Base-by-base conservation (phyloP, 2,888 invertebrate species). In the Hololepta plana region DNA sequence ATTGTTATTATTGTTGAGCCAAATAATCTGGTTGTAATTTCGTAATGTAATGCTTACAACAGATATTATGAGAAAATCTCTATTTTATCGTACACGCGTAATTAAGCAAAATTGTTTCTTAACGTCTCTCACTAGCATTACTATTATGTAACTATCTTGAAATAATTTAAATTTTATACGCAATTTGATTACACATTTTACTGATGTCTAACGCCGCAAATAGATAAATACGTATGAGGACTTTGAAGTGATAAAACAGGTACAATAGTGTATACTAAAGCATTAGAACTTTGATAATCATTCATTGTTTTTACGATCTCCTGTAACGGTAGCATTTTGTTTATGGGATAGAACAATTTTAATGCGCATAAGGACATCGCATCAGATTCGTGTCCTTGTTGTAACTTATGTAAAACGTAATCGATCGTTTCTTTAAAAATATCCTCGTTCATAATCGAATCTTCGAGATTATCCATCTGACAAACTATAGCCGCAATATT, bases 401-500 rank as follows among this genome's bases (percentile, higher is more conserved):
- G 43, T 53, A 66, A 42, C 60, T 67, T 47, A 20, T 47, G 41
- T 20, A 56, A 30, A 2, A 47, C 42, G 31, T 71, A 71, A 24
- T 60, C 59, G 27, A 71, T 51, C 29, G 64, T 58, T 41, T 69
- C 67, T 23, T 54, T 53, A 32, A 68, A 48, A 38, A 66, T 58
- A 28, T 57, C 55, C 15, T 48, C 43, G 7, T 54, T 60, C 4
- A 67, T 43, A 51, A 35, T 54, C 51, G 28, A 50, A 48, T 31
- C 52, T 51, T 57, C 56, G 15, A 53, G 50, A 26, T 57, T 44
- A 35, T 56, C 57, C 16, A 84, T 69, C 45, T 80, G 76, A 49
- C 84, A 84, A 9, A 85, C 80, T 41, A 84, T 73, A 2, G 82
- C 80, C 2, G 82, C 76, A 31, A 84, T 76, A 34, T 80, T 80